Conservation (phyloP, 2,888 invertebrate genomes). For the Spilosoma lubricipeda region DNA sequence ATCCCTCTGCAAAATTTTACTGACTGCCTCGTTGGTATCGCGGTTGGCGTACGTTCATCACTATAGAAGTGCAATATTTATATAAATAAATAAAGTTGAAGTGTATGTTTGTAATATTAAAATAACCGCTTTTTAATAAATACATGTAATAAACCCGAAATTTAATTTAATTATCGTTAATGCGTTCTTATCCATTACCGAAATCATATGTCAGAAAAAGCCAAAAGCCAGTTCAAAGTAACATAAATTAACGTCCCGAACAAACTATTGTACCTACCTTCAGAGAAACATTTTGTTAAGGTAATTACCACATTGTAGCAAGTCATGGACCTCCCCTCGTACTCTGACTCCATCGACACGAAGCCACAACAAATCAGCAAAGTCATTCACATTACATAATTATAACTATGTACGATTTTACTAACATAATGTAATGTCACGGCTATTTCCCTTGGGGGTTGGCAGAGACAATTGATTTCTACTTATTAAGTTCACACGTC, state of each 20-base stretch:
- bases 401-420: not conserved
- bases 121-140: too few species aligned
- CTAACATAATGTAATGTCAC: not conserved
- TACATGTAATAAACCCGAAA: not conserved
- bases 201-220: not conserved
- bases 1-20: too few species aligned
- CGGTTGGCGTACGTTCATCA: too few species aligned
- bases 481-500: too few species aligned
- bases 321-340: not conserved
- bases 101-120: too few species aligned
- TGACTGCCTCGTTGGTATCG: too few species aligned
- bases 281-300: not conserved
- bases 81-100: too few species aligned
- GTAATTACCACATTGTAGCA: not conserved
- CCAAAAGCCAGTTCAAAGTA: not conserved
- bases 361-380: not conserved
- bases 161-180: not conserved
- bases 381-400: not conserved
- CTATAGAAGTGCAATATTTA: too few species aligned
- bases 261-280: not conserved
- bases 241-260: not conserved
- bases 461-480: too few species aligned
- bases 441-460: too few species aligned
- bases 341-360: not conserved
- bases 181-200: not conserved